Base-by-base conservation (phyloP, 2,888 invertebrate genomes). In the Automeris io region DNA sequence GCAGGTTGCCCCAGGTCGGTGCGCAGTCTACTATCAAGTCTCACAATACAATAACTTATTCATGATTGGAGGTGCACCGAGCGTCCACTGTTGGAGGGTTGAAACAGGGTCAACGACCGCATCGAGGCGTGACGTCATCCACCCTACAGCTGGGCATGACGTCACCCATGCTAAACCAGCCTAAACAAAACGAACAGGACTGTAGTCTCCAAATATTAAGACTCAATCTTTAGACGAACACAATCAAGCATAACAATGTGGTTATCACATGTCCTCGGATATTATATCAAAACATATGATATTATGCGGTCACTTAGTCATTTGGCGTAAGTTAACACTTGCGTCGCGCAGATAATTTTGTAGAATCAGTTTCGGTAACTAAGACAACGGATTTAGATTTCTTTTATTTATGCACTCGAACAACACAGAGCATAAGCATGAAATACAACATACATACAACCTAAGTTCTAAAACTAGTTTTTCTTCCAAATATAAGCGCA, bases 71-170 rank as follows among this genome's bases (percentile, higher is more conserved):
- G 62, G 56, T 55, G 61, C 61, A 47, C 49, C 51, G 54, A 56
- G 50, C 48, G 38, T 42, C 50, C 54, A 54, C 56, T 59, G 65
- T 57, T 63, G 61, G 67, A 73, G 77, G 71, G 78, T 68, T 69
- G 73, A 47, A 62, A 54, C 49, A 23, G 70, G 82, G 78, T 80
- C 79, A 67, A 73, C 66, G 82, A 68, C 73, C 78, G 66, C 68
- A 66, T 51, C 66, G 64, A 66, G 64, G 64, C 71, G 64, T 83
- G 82, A 85, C 82, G 83, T 83, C 82, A 83, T 57, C 68, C 82
- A 76, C 79, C 79, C 79, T 80, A 82, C 85, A 85, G 85, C 85
- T 83, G 83, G 72, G 70, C 61, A 61, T 78, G 83, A 86, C 85
- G 81, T 83, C 85, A 85, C 61, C 56, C 40, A 64, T 64, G 65